Evolutionary conservation across 2,888 invertebrate species (phyloP).

Genomic region (Ichneumoninae sp.): DNA sequence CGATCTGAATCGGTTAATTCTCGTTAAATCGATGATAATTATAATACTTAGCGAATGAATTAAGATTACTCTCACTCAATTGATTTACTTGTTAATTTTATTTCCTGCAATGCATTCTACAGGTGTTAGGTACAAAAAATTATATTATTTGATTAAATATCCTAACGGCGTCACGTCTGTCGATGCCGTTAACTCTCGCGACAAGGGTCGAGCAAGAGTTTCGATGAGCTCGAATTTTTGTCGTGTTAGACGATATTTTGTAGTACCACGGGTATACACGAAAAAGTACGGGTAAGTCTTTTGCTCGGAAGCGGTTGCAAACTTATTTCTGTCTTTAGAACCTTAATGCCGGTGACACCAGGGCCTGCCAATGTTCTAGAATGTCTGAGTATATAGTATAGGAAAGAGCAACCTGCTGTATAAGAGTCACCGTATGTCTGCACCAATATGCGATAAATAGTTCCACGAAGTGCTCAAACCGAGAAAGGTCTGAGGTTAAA

Average conservation of each 20-base stretch:
- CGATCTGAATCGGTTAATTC: too few relatives aligned
- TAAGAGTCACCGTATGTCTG: background rate
- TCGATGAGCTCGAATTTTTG: conserved; percentile 18
- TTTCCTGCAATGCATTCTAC: too few relatives aligned
- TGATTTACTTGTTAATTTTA: too few relatives aligned
- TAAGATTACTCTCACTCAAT: too few relatives aligned
- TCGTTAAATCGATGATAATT: too few relatives aligned
- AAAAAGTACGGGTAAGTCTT: conserved; percentile 21
- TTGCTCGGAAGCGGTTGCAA: conserved; percentile 37
- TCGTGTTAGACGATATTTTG: conserved; percentile 27
- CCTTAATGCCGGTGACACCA: conserved; percentile 39
- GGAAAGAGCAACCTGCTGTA: background rate
- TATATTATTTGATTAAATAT: too few relatives aligned
- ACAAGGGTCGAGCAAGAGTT: background rate
- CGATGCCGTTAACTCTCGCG: too few relatives aligned
- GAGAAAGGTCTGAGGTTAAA: background rate
- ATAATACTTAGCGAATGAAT: too few relatives aligned
- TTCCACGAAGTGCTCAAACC: background rate
- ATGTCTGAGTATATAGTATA: background rate
- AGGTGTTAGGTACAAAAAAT: too few relatives aligned
- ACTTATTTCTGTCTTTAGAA: conserved; percentile 56
- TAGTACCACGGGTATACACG: background rate
- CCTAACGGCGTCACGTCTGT: too few relatives aligned
- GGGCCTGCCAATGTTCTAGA: background rate
- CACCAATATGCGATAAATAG: background rate